A percentile compares a stretch with the other conserved stretches of the same genome.
Conservation (phyloP, 53 echinoderm and acorn worm species). For the Luidia sarsii region DNA sequence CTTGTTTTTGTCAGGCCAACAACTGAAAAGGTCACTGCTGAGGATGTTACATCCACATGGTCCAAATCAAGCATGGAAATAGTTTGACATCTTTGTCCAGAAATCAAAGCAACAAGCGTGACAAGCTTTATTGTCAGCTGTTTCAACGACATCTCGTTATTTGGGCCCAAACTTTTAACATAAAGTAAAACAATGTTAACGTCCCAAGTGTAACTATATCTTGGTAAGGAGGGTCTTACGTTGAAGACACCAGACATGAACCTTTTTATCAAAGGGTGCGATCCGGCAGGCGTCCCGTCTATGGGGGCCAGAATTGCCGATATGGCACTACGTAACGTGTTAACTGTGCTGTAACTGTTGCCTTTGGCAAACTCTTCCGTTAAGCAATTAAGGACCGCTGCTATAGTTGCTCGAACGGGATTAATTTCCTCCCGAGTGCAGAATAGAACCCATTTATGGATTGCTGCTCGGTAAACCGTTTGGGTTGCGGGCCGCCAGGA, state of each 20-base stretch:
- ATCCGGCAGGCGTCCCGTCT: conserved; percentile 9
- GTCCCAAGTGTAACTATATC: conserved; percentile 23
- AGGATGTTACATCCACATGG: neutral
- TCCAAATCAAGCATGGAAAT: neutral
- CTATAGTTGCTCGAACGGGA: conserved; percentile 13
- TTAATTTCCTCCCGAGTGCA: conserved; percentile 9
- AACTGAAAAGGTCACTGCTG: conserved; percentile 2
- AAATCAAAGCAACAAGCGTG: conserved; percentile 22
- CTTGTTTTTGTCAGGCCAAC: conserved; percentile 1
- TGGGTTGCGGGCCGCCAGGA: conserved; percentile 40
- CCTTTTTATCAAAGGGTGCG: conserved; percentile 29
- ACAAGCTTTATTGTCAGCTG: conserved; percentile 12
- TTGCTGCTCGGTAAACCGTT: conserved; percentile 1
- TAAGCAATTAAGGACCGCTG: neutral
- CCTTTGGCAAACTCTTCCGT: conserved; percentile 1
- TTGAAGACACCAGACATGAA: conserved; percentile 36
- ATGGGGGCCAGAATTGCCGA: neutral
- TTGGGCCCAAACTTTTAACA: neutral
- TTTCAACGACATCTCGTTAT: neutral
- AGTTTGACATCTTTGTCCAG: conserved; percentile 43
- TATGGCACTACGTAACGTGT: conserved; percentile 11
- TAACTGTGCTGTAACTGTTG: conserved; percentile 8
- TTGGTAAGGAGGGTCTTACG: conserved; percentile 26
- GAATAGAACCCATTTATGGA: conserved; percentile 36
- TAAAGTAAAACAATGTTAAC: conserved; percentile 20